Evolutionary conservation across 2,113 vertebrate species (phyloP), one percentile per base, ranked within the genome.

Genomic region (Chinchilla lanigera): DNA sequence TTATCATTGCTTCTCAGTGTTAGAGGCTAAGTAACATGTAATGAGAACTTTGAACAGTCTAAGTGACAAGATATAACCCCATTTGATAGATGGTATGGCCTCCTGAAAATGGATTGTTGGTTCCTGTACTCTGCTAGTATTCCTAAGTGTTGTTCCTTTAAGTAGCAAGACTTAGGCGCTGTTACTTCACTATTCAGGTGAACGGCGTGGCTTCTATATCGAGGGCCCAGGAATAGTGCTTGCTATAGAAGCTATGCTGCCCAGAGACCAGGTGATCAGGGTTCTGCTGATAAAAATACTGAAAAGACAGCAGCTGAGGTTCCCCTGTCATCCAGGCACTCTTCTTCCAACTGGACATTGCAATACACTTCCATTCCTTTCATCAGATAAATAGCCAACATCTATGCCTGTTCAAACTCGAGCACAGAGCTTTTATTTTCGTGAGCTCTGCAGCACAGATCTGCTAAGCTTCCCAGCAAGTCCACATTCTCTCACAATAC

Each of bases 301-400:
- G 98, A 99, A 99, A 69, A 99, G 98, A 22, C 99, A 98, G 89
- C 99, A 99, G 95, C 99, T 99, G 17, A 99, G 98, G 95, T 99
- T 99, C 96, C 99, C 99, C n/a, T 99, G 30, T 99, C 99, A 93
- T 99, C 99, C 22, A 99, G 97, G 41, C 99, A 99, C 47, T 99
- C 99, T 0, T 99, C 99, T 0, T 99, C 99, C 26, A 24, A 61
- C 98, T 99, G 98, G 67, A 99, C 99, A 95, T 99, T 99, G 24
- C 99, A 99, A 50, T 99, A 99, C 0, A 99, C 99, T 91, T 99
- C 99, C 99, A 99, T 99, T 47, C 99, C 99, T 99, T 99, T 99
- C 97, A 99, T 99, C 67, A 99, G 98, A 97, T 99, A 99, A 1
- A 99, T 99, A 98, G 99, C 99, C 97, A 99, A 96, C 99, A 99